phyloP scores from a whole-genome alignment of 2,888 invertebrate genomes.

The Diarsia mendica region DNA sequence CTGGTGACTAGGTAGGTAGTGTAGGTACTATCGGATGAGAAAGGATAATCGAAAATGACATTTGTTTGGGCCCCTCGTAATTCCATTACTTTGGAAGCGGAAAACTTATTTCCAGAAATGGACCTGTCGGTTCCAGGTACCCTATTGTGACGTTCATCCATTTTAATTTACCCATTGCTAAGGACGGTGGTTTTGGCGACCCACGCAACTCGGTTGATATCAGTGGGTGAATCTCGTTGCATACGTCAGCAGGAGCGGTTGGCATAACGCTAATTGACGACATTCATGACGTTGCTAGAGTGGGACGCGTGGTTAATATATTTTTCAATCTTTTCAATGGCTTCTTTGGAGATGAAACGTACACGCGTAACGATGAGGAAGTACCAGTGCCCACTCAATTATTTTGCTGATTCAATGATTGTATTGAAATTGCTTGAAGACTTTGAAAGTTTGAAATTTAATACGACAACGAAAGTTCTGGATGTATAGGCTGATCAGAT shows the following conservation, averaged over 20 bases:
- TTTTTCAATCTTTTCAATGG: not conserved
- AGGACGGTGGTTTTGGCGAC: slow-evolving; percentile 15
- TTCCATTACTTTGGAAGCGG: not conserved
- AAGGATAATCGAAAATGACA: slow-evolving; percentile 10
- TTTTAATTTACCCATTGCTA: slow-evolving; percentile 15
- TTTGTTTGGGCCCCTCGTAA: slow-evolving; percentile 1
- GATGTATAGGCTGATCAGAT: not conserved
- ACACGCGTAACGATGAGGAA: not conserved
- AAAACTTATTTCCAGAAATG: slow-evolving; percentile 8
- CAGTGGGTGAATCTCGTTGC: slow-evolving; percentile 17
- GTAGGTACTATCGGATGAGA: not conserved
- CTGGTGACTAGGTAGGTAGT: not conserved
- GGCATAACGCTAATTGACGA: slow-evolving; percentile 10
- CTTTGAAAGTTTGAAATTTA: not conserved
- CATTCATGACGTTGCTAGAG: slow-evolving; percentile 22
- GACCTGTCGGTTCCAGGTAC: slow-evolving; percentile 19
- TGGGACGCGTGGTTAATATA: not conserved
- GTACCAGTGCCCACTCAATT: not conserved
- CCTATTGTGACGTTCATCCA: slow-evolving; percentile 6
- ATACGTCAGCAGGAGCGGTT: slow-evolving; percentile 31
- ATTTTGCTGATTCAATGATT: not conserved
- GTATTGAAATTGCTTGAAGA: not conserved
- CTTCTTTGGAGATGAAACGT: slow-evolving; percentile 13
- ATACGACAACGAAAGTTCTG: not conserved
- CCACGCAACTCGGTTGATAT: slow-evolving; percentile 9